Percentiles rank a stretch among this genome's conserved stretches.
phyloP scores from a whole-genome alignment of 2,797 vertebrate species.

The Lophura swinhoii region DNA sequence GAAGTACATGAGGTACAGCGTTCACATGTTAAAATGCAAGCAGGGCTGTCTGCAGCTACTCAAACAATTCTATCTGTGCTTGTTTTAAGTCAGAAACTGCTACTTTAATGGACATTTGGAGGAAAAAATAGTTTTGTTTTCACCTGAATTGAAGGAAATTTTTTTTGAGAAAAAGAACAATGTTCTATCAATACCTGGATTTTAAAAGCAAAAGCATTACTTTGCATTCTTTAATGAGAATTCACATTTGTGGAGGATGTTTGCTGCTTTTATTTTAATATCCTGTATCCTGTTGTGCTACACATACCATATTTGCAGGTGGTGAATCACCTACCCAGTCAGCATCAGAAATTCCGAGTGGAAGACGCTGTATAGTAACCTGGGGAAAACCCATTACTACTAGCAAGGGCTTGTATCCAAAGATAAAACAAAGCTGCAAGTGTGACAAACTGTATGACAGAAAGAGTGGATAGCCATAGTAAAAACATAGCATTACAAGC shows the following conservation, averaged over 20 bases:
- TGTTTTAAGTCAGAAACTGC: background rate
- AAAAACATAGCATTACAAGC: background rate
- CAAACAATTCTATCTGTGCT: background rate
- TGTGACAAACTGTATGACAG: background rate
- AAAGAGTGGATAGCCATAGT: background rate
- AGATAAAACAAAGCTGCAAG: background rate
- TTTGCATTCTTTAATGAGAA: background rate
- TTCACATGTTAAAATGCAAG: background rate
- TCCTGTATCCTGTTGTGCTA: background rate
- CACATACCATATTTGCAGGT: background rate
- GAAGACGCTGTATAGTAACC: background rate
- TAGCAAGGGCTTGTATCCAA: background rate
- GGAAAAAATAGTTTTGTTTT: background rate
- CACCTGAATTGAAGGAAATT: background rate
- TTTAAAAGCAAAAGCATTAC: background rate
- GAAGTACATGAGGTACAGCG: accelerated
- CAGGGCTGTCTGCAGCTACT: background rate
- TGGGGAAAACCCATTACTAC: background rate
- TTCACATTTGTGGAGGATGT: background rate
- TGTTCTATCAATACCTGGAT: background rate
- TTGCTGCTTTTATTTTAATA: background rate
- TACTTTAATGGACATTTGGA: background rate
- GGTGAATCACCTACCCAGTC: background rate
- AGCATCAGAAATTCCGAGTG: background rate
- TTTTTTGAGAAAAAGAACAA: background rate